phyloP scores from a whole-genome alignment of 2,113 vertebrate genomes.

The Rafetus swinhoei region DNA sequence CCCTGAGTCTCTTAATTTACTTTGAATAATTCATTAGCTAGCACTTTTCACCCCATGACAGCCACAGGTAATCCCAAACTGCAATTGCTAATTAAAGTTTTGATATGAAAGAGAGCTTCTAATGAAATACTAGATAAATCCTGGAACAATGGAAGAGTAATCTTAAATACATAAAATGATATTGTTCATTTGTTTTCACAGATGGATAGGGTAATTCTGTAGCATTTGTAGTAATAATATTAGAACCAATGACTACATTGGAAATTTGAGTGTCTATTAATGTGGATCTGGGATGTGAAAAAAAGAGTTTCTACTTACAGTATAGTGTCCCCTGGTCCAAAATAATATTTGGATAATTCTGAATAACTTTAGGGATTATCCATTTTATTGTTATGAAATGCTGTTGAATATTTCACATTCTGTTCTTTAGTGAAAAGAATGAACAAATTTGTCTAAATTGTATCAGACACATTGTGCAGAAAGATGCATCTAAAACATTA shows the following conservation, averaged over 20 bases:
- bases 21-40: conserved; percentile 72
- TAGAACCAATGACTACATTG: not conserved
- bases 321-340: accelerated
- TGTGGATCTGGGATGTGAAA: accelerated
- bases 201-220: not conserved
- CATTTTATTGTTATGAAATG: accelerated
- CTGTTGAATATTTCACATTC: accelerated
- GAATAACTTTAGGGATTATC: accelerated
- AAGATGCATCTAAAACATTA: accelerated
- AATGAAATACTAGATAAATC: conserved; percentile 52
- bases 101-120: conserved; percentile 52
- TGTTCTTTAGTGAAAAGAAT: accelerated
- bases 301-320: not conserved
- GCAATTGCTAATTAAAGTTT: conserved; percentile 67
- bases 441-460: accelerated
- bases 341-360: accelerated
- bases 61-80: conserved; percentile 55
- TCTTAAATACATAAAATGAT: not conserved
- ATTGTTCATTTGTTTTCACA: not conserved
- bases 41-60: conserved; percentile 59
- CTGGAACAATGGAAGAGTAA: not conserved
- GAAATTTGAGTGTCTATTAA: not conserved
- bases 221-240: not conserved
- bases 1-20: conserved; percentile 57
- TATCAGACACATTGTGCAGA: not conserved